Percentiles rank a stretch among this genome's conserved stretches.
phyloP scores from a whole-genome alignment of 2,888 invertebrate genomes.

The Lithophane ornitopus region DNA sequence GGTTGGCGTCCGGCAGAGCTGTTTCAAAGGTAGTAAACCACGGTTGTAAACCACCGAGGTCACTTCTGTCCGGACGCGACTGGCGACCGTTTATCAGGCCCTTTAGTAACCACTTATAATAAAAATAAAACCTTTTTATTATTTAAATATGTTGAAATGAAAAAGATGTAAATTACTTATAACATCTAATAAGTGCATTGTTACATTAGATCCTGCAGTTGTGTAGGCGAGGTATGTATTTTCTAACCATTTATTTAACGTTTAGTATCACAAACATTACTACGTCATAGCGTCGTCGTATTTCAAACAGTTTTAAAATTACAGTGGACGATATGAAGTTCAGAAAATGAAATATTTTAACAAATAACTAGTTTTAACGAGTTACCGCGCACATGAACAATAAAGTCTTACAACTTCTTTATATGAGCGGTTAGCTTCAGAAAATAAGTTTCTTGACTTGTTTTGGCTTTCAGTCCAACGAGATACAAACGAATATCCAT shows the following conservation, averaged over 20 bases:
- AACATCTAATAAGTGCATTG: not conserved
- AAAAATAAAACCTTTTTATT: too few species aligned
- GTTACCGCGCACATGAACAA: not conserved
- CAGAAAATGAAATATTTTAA: not conserved
- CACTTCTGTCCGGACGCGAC: too few species aligned
- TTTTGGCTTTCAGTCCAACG: not conserved
- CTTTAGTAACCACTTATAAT: too few species aligned
- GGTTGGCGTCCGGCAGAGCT: too few species aligned
- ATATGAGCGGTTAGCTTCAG: not conserved
- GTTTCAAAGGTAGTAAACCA: too few species aligned
- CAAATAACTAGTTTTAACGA: not conserved
- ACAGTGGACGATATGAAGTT: not conserved
- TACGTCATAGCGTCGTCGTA: not conserved
- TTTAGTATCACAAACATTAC: not conserved
- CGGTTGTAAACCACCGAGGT: too few species aligned
- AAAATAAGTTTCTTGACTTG: not conserved
- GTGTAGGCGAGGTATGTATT: not conserved
- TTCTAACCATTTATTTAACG: not conserved
- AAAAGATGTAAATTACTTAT: not conserved
- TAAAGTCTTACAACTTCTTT: conserved; percentile 3
- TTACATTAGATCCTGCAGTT: not conserved
- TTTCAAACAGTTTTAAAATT: not conserved
- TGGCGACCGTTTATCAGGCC: too few species aligned
- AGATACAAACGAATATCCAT: not conserved
- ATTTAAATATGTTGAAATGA: not conserved